Conservation (phyloP, 2,113 vertebrate species). For the Proterorhinus semilunaris region DNA sequence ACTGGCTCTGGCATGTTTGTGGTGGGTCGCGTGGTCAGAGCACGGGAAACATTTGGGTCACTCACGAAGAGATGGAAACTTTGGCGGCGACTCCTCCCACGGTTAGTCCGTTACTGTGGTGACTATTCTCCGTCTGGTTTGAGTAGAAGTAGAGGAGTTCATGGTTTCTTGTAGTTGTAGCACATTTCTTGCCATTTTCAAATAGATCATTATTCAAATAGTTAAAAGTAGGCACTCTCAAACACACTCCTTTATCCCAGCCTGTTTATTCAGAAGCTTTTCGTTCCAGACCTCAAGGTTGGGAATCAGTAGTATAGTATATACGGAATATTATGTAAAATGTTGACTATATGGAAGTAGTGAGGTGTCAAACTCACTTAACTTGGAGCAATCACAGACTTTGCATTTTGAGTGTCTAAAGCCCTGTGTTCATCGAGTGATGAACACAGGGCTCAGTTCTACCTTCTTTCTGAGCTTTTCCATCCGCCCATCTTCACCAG, state of each 20-base stretch:
- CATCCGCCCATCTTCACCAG: too few relatives aligned
- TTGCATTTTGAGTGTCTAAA: not conserved
- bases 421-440: too few relatives aligned
- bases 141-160: too few relatives aligned
- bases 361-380: not conserved
- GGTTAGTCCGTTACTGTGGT: constrained; percentile 83
- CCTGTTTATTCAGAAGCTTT: too few relatives aligned
- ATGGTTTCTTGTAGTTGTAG: not conserved
- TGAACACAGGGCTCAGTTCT: too few relatives aligned
- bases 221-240: too few relatives aligned
- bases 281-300: too few relatives aligned
- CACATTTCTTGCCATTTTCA: not conserved
- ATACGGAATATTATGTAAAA: too few relatives aligned
- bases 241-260: too few relatives aligned
- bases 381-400: not conserved
- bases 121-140: not conserved
- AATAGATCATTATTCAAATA: not conserved
- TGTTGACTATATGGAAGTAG: too few relatives aligned
- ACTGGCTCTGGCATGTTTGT: constrained; percentile 77
- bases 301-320: too few relatives aligned
- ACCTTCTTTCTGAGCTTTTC: too few relatives aligned
- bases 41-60: constrained; percentile 99
- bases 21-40: constrained; percentile 83
- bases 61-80: constrained; percentile 99
- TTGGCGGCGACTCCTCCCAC: constrained; percentile 92